These are phyloP conservation scores for Alosa sapidissima DNA, from an alignment of 2,797 vertebrate genomes.

Conservation along the genomic window DNA sequence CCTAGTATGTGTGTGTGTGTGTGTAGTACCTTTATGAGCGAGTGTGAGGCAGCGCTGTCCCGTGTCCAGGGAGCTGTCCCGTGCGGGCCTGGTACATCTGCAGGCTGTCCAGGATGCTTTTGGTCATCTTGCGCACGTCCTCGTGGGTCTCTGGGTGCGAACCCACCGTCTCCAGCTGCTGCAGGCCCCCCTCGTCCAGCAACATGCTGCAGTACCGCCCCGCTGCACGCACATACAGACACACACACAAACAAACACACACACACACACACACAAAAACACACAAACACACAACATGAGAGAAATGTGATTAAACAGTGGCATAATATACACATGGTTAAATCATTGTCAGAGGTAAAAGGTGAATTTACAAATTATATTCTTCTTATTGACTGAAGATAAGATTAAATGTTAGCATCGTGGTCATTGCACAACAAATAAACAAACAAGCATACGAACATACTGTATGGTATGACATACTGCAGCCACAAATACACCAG, in stretches of 20 bases:
- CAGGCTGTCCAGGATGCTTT: conserved; percentile 92
- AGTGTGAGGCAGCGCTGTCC: conserved; percentile 51
- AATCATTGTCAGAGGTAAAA: neutral
- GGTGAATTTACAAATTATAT: neutral
- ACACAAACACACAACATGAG: neutral
- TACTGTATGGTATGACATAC: too few species aligned
- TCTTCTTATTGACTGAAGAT: too few species aligned
- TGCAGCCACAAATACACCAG: too few species aligned
- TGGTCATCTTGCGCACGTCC: conserved; percentile 84
- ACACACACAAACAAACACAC: neutral
- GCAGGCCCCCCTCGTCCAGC: conserved; percentile 93
- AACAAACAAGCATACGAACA: too few species aligned
- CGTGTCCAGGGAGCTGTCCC: conserved; percentile 68
- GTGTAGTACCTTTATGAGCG: conserved; percentile 53
- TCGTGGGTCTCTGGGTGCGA: conserved; percentile 87
- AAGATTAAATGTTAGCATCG: too few species aligned
- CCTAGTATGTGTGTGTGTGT: conserved; percentile 42
- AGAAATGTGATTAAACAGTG: neutral
- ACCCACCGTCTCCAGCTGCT: conserved; percentile 87
- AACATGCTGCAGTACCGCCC: conserved; percentile 97
- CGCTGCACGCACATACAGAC: conserved; percentile 65
- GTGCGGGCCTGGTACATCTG: conserved; percentile 88
- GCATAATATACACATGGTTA: neutral
- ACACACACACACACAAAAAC: conserved; percentile 9
- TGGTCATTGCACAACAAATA: neutral